Base-by-base conservation (phyloP, 1,140 invertebrate species). In the Eriocheir sinensis region DNA sequence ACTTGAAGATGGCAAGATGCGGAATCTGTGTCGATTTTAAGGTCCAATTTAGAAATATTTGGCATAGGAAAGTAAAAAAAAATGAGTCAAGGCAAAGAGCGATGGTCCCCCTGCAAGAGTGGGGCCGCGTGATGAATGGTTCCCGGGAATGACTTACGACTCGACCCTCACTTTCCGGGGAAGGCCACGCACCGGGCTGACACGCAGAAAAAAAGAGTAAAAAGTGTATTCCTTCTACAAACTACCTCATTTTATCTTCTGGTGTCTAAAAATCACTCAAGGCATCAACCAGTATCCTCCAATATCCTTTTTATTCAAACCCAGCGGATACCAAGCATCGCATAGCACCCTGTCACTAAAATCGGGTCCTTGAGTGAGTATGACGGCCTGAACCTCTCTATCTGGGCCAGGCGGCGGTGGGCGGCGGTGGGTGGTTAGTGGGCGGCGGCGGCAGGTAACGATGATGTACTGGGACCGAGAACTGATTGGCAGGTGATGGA, bases 401-500 rank as follows among this genome's bases (percentile, higher is more conserved):
- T 72, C 60, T 72, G 60, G 17, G 60, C 8, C 27, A 21, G 60
- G 60, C 60, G 60, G 44, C 44, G 15, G 53, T 21, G 17, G 60
- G 60, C 60, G 60, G 60, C 0, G 60, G 60, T 21, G 27, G 60
- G 60, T n/a, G 21, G 60, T 72, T 72, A 72, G 60, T 72, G 60
- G 60, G 60, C 60, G 60, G 60, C 60, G 21, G 60, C 60, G n/a
- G 60, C 60, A 4, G 6, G 21, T 72, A 72, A 72, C 60, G 60
- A 72, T 72, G 60, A 72, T 72, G 60, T 72, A 72, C 60, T n/a
- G 60, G n/a, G 60, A 72, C 60, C 27, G 60, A 72, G 17, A 72
- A 72, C 60, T 72, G 60, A 72, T 72, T 72, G 60, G 60, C 60
- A 72, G 60, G 60, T 72, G 60, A 72, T 72, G 60, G n/a, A 72